Evolutionary conservation across 2,888 invertebrate genomes (phyloP), one percentile per base, ranked within the genome.

Genomic region (Andrena fulva): DNA sequence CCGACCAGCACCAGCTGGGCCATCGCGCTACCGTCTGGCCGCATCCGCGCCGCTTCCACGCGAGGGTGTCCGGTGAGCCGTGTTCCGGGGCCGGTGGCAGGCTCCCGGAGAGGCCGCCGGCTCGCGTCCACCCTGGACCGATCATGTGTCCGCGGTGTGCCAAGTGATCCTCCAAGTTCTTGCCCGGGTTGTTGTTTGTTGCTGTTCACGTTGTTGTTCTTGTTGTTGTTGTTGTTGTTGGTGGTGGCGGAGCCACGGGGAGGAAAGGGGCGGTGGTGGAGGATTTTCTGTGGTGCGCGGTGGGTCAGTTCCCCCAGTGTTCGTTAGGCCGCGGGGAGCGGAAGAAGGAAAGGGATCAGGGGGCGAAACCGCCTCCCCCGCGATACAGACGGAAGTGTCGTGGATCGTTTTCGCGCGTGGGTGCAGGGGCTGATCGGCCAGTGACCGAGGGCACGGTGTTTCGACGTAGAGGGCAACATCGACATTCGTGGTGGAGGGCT

Each of bases 401-500:
- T 42, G 42, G 42, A 42, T 42, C 42, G 42, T 42, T 42, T 42
- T 42, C 42, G 42, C 42, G 42, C 4, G 42, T 42, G 42, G 42
- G 42, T 42, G 42, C 42, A 1, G 5, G 16, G 42, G 42, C 42
- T 12, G 42, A 42, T 42, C 42, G 16, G 62, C 42, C 20, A 54
- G 71, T 71, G 60, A 27, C 42, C 33, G 8, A 1, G 35, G 29
- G 50, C 60, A 80, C 10, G 31, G 80, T 80, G 80, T 80, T 80
- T 63, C 63, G 29, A 60, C 60, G 60, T 56, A 72, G 24, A 56
- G 24, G 54, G 74, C 74, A 74, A 76, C 72, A 85, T 70, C 62
- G 77, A 84, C 76, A 75, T 86, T 84, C 85, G 93, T 90, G 89
- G 92, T 93, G 93, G 93, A 93, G 92, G 93, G 93, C 90, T 93